phyloP scores from a whole-genome alignment of 2,888 invertebrate genomes.

The Idaea dimidiata region DNA sequence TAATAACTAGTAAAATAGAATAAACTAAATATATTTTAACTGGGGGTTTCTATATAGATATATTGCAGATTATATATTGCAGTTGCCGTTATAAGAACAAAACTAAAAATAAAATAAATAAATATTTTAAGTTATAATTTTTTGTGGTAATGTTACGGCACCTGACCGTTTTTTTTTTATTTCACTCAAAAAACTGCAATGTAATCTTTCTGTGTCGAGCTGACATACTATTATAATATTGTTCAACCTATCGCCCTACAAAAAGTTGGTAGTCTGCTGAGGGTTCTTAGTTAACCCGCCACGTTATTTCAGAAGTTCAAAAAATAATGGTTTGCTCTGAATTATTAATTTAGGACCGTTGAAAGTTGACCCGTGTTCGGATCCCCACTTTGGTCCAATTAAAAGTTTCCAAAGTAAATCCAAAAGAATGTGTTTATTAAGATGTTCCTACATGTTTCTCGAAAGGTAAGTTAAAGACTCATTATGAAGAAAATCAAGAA shows the following conservation, averaged over 20 bases:
- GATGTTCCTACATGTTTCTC: not conserved
- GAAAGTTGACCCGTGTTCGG: conserved; percentile 15
- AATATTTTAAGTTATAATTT: too few species aligned
- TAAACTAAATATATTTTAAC: too few species aligned
- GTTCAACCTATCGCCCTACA: not conserved
- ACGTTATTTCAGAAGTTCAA: conserved; percentile 11
- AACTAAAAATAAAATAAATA: too few species aligned
- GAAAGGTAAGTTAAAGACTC: not conserved
- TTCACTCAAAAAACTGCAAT: too few species aligned
- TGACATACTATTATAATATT: not conserved
- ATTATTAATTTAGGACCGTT: conserved; percentile 22
- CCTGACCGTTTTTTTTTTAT: too few species aligned
- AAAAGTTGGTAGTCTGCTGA: not conserved
- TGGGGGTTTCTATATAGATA: too few species aligned
- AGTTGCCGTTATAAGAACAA: too few species aligned
- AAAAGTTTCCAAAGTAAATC: conserved; percentile 21
- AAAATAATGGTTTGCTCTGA: conserved; percentile 19
- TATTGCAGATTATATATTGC: too few species aligned
- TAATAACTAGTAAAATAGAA: too few species aligned
- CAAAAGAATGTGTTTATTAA: conserved; percentile 13
- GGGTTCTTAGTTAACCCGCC: not conserved
- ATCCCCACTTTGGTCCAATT: conserved; percentile 18
- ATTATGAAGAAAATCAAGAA: too few species aligned
- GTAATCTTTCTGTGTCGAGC: too few species aligned
- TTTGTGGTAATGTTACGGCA: too few species aligned